Evolutionary conservation across 2,797 vertebrate genomes (phyloP), one percentile per base, ranked within the genome.

Genomic region (Rhinophrynus dorsalis): DNA sequence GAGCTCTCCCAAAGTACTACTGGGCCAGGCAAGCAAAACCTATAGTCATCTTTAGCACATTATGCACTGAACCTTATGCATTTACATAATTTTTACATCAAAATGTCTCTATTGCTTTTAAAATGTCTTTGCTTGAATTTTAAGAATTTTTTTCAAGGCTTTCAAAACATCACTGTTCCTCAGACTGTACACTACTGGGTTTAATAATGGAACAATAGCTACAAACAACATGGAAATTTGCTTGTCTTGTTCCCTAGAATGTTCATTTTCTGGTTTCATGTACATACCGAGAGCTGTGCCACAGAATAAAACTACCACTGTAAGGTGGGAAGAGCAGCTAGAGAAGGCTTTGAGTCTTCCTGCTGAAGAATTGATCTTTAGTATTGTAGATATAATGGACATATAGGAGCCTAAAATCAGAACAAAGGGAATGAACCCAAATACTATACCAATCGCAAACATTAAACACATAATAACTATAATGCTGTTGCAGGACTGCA

Each of bases 161-260:
- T 44, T 37, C 24, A 77, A 77, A 1, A 78, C 62, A 3, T 80
- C 77, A n/a, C 80, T 74, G 52, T 78, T 79, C 3, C 76, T 74
- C 38, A 78, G 33, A 30, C 69, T 78, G n/a, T 77, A 79, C 23
- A 80, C 75, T 20, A 78, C 52, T 1, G 77, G 72, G 1, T 78
- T 81, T n/a, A 81, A 21, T 72, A 76, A 72, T 60, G 76, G 75
- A 2, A 75, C 75, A 15, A 79, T 73, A 0, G 42, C 26, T 1
- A 74, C 75, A 27, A 71, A 80, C 23, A 80, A 60, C 6, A 78
- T 30, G 11, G 61, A 64, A 3, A 64, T 32, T 23, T 51, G 3
- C 17, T 64, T 64, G 23, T 64, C 61, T 4, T n/a, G n/a, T 40
- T 38, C 32, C 27, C 23, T 18, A 9, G 61, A 51, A 26, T 5